Evolutionary conservation across 2,797 vertebrate species (phyloP).

Genomic region (Cetoscarus ocellatus): DNA sequence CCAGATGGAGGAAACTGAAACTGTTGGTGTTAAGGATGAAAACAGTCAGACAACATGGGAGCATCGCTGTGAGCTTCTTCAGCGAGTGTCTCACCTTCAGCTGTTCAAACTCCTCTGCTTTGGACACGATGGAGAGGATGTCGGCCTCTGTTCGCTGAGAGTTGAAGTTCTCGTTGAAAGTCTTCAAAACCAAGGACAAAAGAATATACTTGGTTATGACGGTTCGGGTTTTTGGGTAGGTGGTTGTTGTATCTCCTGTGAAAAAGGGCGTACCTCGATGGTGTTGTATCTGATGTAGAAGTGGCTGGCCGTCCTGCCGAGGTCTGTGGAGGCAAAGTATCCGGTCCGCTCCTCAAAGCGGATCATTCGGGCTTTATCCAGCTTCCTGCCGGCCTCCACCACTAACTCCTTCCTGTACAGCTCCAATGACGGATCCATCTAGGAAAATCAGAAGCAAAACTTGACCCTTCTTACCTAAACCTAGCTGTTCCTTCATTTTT

Average conservation of each 20-base stretch:
- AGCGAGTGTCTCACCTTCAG: constrained; percentile 91
- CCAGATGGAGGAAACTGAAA: no score
- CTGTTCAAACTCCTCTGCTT: constrained; percentile 98
- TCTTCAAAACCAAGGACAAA: constrained; percentile 82
- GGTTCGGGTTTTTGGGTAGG: not conserved
- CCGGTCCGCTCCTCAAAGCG: constrained; percentile 97
- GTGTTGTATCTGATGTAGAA: constrained; percentile 99
- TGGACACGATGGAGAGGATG: constrained; percentile 95
- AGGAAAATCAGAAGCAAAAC: not conserved
- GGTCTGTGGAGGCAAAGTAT: constrained; percentile 96
- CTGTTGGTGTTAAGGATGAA: no score
- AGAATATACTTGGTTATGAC: not conserved
- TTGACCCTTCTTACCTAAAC: no score
- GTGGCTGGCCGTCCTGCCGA: constrained; percentile 97
- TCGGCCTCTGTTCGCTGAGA: constrained; percentile 95
- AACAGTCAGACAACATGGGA: no score
- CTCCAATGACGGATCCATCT: constrained; percentile 94
- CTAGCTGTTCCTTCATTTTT: no score
- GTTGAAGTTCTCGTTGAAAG: constrained; percentile 96
- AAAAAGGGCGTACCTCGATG: constrained; percentile 88
- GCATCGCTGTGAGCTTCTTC: no score
- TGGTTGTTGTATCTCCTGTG: no score
- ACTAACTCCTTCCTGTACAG: constrained; percentile 93
- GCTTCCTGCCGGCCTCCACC: constrained; percentile 91
- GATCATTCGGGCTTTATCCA: constrained; percentile 97